A percentile compares a stretch with the other conserved stretches of the same genome.
Evolutionary conservation across 1,140 invertebrate genomes (phyloP).

Genomic region (Orchesella cincta): DNA sequence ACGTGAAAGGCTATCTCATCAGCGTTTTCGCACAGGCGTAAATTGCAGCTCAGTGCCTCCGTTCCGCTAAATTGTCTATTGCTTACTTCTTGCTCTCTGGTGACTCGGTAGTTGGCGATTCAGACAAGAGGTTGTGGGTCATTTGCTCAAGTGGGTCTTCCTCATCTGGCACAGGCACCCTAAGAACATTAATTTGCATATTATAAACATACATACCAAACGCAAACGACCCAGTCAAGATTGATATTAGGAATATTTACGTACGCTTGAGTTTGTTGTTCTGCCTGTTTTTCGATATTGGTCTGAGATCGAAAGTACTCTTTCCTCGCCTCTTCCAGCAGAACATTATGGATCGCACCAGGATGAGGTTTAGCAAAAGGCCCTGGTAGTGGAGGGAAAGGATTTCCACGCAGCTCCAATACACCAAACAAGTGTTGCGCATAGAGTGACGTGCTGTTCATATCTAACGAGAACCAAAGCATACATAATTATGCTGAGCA

Average conservation of each 20-base stretch:
- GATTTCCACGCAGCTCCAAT: constrained; percentile 46
- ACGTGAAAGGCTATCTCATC: too few species aligned
- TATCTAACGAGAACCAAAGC: too few species aligned
- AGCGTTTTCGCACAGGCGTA: too few species aligned
- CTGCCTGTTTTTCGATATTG: constrained; percentile 32
- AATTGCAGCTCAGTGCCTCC: too few species aligned
- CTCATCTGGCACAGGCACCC: neutral
- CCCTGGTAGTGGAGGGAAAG: constrained; percentile 48
- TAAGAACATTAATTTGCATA: neutral
- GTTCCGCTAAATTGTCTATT: too few species aligned
- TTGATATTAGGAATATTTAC: too few species aligned
- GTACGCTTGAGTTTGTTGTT: constrained; percentile 39
- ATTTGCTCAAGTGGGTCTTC: too few species aligned
- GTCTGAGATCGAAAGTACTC: constrained; percentile 45
- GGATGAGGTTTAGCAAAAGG: constrained; percentile 43
- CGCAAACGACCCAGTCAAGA: neutral
- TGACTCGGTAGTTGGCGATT: too few species aligned
- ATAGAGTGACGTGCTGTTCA: too few species aligned
- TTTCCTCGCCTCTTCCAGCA: constrained; percentile 49
- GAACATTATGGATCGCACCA: constrained; percentile 45
- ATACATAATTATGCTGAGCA: neutral
- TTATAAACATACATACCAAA: neutral
- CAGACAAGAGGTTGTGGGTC: too few species aligned
- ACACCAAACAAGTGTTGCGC: constrained; percentile 31
- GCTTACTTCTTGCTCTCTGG: too few species aligned